Base-by-base conservation (phyloP, 2,797 vertebrate species). In the Danio jaintianensis region DNA sequence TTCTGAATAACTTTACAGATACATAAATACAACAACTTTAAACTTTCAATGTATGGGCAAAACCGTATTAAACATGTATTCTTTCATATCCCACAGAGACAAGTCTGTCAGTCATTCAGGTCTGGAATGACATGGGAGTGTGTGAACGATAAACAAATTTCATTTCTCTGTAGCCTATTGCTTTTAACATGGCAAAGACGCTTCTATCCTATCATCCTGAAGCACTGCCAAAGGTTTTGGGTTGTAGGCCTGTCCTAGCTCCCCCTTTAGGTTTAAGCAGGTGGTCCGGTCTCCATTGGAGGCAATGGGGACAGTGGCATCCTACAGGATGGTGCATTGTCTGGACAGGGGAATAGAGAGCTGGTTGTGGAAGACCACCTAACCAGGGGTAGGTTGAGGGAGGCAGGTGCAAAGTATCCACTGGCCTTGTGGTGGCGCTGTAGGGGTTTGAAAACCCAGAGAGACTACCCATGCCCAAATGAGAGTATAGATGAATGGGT, bases 201-300 rank as follows among this genome's bases (percentile, higher is more conserved):
- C 70, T 50, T 84, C 84, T 62, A 81, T 89, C 73, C 85, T 89
- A 29, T 80, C 70, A 75, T 93, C 91, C 74, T 88, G 75, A 48
- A 72, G 56, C 1, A 85, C 80, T 29, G 85, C 59, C 76, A 71
- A 83, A 55, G 83, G 59, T 69, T 91, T 90, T 8, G 87, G 82
- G 66, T 85, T 84, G 0, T 1, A 83, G 4, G 86, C 38, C 6
- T 70, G 84, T 81, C 69, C 86, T 78, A 86, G 43, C 59, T 59
- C 85, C 87, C 78, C 83, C 87, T 75, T 88, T 84, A 43, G 82
- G 79, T 85, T 91, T 92, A 56, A 87, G 82, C 58, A 92, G 87
- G 9, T 91, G 89, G 40, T 93, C 92, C 16, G 86, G 63, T 71
- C 89, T 88, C 91, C 90, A 91, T 40, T 91, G 90, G 40, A 91